Conservation (phyloP, 2,888 invertebrate species). For the Orthosia gothica region DNA sequence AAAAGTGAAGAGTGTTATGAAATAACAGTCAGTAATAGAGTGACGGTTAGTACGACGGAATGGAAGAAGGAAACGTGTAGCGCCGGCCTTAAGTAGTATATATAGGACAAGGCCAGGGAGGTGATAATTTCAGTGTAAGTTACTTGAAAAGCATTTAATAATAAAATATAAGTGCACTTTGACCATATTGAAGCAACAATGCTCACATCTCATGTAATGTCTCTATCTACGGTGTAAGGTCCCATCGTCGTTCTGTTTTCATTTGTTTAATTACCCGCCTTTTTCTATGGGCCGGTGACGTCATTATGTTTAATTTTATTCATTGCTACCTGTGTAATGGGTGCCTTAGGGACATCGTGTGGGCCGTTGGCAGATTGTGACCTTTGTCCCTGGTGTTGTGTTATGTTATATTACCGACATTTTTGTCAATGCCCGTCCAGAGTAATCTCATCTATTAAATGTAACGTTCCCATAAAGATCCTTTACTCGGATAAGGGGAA, state of each 20-base stretch:
- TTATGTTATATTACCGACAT: slow-evolving; percentile 39
- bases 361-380: slow-evolving; percentile 5
- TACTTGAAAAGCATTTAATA: background rate
- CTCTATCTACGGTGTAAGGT: background rate
- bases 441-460: slow-evolving; percentile 42
- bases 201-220: background rate
- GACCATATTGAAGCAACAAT: background rate
- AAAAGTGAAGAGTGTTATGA: no score
- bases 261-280: slow-evolving; percentile 30
- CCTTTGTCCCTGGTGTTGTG: slow-evolving; percentile 25
- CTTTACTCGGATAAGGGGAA: slow-evolving; percentile 3
- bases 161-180: background rate
- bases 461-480: slow-evolving; percentile 41
- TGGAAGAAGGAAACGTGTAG: no score
- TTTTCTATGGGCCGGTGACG: slow-evolving; percentile 26
- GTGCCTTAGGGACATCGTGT: slow-evolving; percentile 1
- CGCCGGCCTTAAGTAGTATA: no score
- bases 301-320: slow-evolving; percentile 57
- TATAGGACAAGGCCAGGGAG: no score
- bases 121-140: background rate
- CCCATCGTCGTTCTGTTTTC: slow-evolving; percentile 20
- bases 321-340: slow-evolving; percentile 49
- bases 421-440: slow-evolving; percentile 14
- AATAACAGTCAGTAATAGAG: no score
- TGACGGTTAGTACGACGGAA: no score